Evolutionary conservation across 2,888 invertebrate species (phyloP).

Genomic region (Campoplex nolae): DNA sequence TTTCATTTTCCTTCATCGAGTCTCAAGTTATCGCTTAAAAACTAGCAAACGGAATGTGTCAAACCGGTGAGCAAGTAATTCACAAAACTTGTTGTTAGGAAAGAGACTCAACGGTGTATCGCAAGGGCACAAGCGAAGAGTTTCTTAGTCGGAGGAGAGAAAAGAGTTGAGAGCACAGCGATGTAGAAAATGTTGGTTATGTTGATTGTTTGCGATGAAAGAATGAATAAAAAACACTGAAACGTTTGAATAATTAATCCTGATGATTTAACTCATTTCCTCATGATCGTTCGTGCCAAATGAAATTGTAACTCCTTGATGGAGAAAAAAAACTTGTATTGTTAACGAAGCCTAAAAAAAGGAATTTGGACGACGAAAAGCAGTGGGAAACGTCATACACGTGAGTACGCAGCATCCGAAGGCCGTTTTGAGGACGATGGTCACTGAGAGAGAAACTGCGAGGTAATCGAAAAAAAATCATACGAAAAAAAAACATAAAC

Average conservation of each 20-base stretch:
- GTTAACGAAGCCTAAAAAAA: not conserved
- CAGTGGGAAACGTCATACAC: constrained; percentile 15
- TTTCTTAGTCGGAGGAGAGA: not conserved
- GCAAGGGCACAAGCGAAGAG: not conserved
- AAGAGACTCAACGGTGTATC: not conserved
- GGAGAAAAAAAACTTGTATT: not conserved
- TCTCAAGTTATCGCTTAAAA: not conserved
- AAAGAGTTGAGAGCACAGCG: not conserved
- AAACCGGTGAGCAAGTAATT: too few relatives aligned
- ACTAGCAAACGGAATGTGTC: not conserved
- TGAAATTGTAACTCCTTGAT: not conserved
- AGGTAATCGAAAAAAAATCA: constrained; percentile 61
- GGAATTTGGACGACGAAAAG: not conserved
- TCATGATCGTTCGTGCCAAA: not conserved
- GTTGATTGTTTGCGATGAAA: not conserved
- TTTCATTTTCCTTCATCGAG: not conserved
- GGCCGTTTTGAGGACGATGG: constrained; percentile 50
- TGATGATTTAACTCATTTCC: not conserved
- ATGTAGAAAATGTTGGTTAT: not conserved
- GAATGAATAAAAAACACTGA: not conserved
- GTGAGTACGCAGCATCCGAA: constrained; percentile 53
- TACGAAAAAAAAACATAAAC: constrained; percentile 19
- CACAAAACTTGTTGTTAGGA: too few relatives aligned
- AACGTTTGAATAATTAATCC: not conserved
- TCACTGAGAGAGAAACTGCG: constrained; percentile 34